Evolutionary conservation across 2,797 vertebrate species (phyloP), one percentile per base, ranked within the genome.

Genomic region (Ambastaia sidthimunki): DNA sequence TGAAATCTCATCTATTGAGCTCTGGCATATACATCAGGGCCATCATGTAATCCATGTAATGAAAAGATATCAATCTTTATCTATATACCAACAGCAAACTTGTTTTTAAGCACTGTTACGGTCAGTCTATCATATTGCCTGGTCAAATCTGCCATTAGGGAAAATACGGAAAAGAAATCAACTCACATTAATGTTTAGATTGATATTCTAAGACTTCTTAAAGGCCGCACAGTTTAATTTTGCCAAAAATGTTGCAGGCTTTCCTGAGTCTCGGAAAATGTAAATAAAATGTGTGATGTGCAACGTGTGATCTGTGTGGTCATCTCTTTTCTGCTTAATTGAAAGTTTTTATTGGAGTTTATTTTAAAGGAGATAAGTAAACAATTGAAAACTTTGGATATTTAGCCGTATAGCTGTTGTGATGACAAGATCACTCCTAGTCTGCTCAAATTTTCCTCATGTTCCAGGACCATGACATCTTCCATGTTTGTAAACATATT

Each of bases 401-500:
- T 68, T 47, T 44, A 28, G 52, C 18, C 12, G 15, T 60, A 57
- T 21, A 3, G 1, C 44, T 1, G 15, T 41, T 69, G 12, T 5
- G 37, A 31, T 55, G 74, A 77, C 52, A 52, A 48, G 18, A 70
- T 48, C n/a, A n/a, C n/a, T n/a, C n/a, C n/a, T n/a, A n/a, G n/a
- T 1, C n/a, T 12, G 48, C 31, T 41, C 31, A 55, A 18, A 67
- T 18, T 9, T 71, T 48, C 44, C 28, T 71, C 54, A 31, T 52
- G 21, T 63, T 69, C 15, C 28, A n/a, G 50, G 16, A 31, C n/a
- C 10, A 48, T 15, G 13, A 50, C 52, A 77, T 77, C 7, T 31
- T 59, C 12, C 3, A 18, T 78, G 67, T 78, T 71, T 78, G 66
- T 78, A 78, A 71, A 78, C 69, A 78, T 50, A 71, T 54, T 62